A percentile compares a stretch with the other conserved stretches of the same genome.
phyloP scores from a whole-genome alignment of 2,888 invertebrate genomes.

The Unio delphinus region DNA sequence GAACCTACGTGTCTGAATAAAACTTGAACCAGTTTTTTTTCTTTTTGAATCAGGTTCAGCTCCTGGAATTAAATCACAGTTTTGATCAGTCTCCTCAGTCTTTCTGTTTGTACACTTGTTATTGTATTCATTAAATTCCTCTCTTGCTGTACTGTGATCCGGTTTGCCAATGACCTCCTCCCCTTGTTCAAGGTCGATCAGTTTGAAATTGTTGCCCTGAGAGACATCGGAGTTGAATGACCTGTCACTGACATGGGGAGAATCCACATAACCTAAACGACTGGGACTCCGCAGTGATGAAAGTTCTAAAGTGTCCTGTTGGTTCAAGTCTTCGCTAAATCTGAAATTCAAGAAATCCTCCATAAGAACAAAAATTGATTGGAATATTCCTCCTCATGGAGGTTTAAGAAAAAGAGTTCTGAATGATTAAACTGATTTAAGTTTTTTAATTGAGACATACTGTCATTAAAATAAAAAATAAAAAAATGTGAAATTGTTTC shows the following conservation, averaged over 20 bases:
- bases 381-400: no score
- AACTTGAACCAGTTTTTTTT: constrained; percentile 13
- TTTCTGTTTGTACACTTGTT: constrained; percentile 6
- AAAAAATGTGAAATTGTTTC: no score
- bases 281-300: constrained; percentile 27
- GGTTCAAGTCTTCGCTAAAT: no score
- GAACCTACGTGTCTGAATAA: constrained; percentile 29
- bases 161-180: constrained; percentile 12
- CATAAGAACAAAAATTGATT: no score
- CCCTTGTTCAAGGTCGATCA: constrained; percentile 28
- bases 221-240: constrained; percentile 32
- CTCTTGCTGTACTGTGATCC: constrained; percentile 3
- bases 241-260: constrained; percentile 16
- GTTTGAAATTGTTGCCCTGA: constrained; percentile 21
- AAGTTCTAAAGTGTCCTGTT: no score
- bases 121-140: not conserved
- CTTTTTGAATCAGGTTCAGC: constrained; percentile 5
- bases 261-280: constrained; percentile 40
- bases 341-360: no score
- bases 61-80: constrained; percentile 25
- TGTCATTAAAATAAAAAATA: no score
- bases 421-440: no score
- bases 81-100: constrained; percentile 27
- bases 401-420: no score
- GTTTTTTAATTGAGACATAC: no score